Conservation (phyloP, 2,113 vertebrate genomes). For the Vidua macroura region DNA sequence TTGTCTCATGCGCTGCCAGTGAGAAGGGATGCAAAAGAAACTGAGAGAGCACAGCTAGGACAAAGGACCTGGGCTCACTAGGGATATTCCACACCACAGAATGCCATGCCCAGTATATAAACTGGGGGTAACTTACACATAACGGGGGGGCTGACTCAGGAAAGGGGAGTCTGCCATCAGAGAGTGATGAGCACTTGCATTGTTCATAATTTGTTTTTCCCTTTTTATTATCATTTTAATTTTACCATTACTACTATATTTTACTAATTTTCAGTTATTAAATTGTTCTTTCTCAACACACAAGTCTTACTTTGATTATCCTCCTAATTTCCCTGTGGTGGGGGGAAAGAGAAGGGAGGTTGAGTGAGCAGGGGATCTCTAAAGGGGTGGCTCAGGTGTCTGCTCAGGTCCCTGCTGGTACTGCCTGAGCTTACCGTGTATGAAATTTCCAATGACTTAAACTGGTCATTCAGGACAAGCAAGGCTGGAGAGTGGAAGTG, state of each 20-base stretch:
- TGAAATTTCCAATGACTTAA: neutral
- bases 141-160: fast-evolving
- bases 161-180: neutral
- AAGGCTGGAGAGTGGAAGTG: fast-evolving
- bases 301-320: neutral
- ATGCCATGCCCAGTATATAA: neutral
- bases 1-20: neutral
- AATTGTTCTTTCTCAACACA: neutral
- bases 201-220: neutral
- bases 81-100: neutral
- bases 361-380: neutral
- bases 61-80: neutral
- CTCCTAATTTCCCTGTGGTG: neutral
- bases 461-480: neutral
- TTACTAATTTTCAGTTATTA: neutral
- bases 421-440: fast-evolving
- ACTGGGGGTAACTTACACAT: fast-evolving
- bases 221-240: neutral
- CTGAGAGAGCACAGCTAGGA: neutral
- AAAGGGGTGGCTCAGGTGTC: fast-evolving
- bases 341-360: neutral
- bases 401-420: neutral
- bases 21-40: neutral
- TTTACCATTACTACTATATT: neutral
- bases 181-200: neutral